Conservation (phyloP, 2,113 vertebrate species). For the Plestiodon gilberti region DNA sequence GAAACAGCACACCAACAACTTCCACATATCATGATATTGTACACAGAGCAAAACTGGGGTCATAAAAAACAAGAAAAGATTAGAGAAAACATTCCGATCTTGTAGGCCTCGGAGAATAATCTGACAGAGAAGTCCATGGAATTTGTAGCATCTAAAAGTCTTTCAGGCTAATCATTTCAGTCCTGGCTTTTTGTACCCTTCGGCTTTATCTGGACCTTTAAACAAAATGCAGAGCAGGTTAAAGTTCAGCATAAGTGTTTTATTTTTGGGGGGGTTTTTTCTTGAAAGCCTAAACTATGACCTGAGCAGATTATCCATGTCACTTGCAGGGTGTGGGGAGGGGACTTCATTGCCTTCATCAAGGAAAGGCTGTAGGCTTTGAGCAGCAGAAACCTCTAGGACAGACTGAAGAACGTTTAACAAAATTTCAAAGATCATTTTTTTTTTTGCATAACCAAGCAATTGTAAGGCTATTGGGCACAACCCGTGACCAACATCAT, state of each 20-base stretch:
- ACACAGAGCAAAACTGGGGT: neutral
- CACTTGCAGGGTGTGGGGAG: slow-evolving; percentile 27
- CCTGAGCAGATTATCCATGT: neutral
- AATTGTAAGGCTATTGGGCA: neutral
- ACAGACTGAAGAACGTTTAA: neutral
- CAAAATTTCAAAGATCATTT: neutral
- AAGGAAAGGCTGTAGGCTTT: neutral
- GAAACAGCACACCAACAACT: neutral
- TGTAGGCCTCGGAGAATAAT: rapidly evolving
- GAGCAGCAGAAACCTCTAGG: neutral
- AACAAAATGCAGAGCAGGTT: slow-evolving; percentile 13
- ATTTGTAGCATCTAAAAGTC: neutral
- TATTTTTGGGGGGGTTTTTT: too few relatives aligned
- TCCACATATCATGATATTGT: neutral
- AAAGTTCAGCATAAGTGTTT: slow-evolving; percentile 15
- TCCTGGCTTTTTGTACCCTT: slow-evolving; percentile 26
- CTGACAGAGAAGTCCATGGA: neutral
- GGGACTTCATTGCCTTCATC: neutral
- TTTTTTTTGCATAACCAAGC: neutral
- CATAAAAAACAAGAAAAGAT: neutral
- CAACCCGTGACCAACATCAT: neutral
- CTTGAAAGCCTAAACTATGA: slow-evolving; percentile 12
- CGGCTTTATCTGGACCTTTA: slow-evolving; percentile 20
- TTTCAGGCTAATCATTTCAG: neutral
- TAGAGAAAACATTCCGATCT: neutral